Conservation (phyloP, 2,888 invertebrate species). For the Eumerus sabulonum region DNA sequence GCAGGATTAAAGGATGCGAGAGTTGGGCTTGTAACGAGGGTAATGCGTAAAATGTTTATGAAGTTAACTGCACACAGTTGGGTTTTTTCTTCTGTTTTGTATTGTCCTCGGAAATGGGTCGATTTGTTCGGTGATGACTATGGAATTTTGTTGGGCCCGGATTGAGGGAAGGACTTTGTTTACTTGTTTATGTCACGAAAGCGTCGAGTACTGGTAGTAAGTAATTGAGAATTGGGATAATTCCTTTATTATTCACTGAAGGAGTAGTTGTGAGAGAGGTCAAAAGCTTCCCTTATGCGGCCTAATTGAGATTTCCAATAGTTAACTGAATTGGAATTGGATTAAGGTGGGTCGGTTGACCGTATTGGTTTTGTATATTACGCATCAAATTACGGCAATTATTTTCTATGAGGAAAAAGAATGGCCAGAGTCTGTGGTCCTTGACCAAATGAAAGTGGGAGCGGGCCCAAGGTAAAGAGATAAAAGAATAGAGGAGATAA, state of each 20-base stretch:
- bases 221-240: no score
- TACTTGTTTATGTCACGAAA: conserved; percentile 1
- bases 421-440: no score
- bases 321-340: no score
- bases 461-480: no score
- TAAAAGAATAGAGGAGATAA: no score
- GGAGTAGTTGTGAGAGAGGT: conserved; percentile 32
- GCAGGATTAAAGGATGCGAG: conserved; percentile 16
- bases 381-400: no score
- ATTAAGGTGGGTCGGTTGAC: no score
- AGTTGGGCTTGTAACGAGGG: conserved; percentile 21
- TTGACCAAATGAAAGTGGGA: no score
- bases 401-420: no score
- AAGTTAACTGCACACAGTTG: conserved; percentile 29
- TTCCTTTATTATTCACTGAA: no score
- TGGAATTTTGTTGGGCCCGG: background rate
- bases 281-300: background rate
- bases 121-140: conserved; percentile 3
- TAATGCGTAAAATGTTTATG: conserved; percentile 37
- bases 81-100: conserved; percentile 16
- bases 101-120: conserved; percentile 9
- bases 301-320: no score
- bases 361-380: conserved; percentile 5
- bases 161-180: background rate
- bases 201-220: background rate